A percentile compares a stretch with the other conserved stretches of the same genome.
Conservation (phyloP, 2,797 vertebrate genomes). For the Cyprinodon diabolis region DNA sequence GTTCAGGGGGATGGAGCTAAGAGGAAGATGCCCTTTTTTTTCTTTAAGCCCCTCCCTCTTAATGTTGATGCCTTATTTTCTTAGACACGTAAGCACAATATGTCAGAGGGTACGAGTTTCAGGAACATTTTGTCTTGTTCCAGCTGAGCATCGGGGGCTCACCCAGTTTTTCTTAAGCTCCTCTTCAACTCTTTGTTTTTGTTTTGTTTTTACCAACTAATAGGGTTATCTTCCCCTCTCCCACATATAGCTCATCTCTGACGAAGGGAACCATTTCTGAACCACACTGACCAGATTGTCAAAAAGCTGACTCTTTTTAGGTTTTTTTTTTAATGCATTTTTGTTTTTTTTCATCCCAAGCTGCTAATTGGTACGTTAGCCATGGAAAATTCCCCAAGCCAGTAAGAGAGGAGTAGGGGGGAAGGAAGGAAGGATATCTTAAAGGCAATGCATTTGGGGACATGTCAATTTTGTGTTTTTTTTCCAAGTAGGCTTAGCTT, state of each 20-base stretch:
- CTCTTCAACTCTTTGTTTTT: background rate
- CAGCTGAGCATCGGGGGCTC: slow-evolving; percentile 4
- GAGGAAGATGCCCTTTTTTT: slow-evolving; percentile 48
- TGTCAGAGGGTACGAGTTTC: slow-evolving; percentile 54
- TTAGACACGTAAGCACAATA: slow-evolving; percentile 76
- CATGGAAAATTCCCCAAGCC: slow-evolving; percentile 57
- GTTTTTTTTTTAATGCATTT: background rate
- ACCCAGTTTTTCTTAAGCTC: slow-evolving; percentile 20
- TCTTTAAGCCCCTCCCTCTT: slow-evolving; percentile 61
- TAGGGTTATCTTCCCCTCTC: slow-evolving; percentile 46
- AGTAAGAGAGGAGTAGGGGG: slow-evolving; percentile 28
- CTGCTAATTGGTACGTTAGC: slow-evolving; percentile 77
- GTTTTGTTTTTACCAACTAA: slow-evolving; percentile 30
- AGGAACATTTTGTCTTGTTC: slow-evolving; percentile 21
- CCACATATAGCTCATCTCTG: slow-evolving; percentile 66
- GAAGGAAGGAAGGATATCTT: slow-evolving; percentile 22
- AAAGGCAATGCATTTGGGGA: slow-evolving; percentile 36
- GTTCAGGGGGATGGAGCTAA: slow-evolving; percentile 56
- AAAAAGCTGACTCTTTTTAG: slow-evolving; percentile 52
- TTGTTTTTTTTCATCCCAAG: slow-evolving; percentile 51
- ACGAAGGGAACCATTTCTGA: slow-evolving; percentile 72
- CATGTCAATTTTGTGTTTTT: slow-evolving; percentile 8
- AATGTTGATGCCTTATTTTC: slow-evolving; percentile 73
- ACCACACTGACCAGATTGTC: slow-evolving; percentile 66
- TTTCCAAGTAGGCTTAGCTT: slow-evolving; percentile 26